Evolutionary conservation across 2,888 invertebrate genomes (phyloP), one percentile per base, ranked within the genome.

Genomic region (Plebejus melissa): DNA sequence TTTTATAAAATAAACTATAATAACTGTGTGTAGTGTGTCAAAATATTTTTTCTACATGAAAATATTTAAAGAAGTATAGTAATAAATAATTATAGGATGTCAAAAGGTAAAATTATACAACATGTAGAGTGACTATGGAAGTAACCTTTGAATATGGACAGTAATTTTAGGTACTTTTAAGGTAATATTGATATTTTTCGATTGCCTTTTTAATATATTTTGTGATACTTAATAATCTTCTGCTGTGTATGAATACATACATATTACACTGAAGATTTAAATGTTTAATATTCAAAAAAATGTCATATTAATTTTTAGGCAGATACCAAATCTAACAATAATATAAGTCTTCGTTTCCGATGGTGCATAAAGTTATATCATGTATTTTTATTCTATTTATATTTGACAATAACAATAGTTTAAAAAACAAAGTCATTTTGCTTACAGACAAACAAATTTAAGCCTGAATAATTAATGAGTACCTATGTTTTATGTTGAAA

Each of bases 111-210:
- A 60, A 32, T 28, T 32, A 11, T 16, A 16, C 54, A 65, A 5
- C 28, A 65, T 65, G 60, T 65, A 22, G 22, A 22, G 22, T 22
- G 22, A 22, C 65, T 28, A 36, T 65, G 65, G 32, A 65, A 65
- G 65, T 65, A 60, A 28, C 3, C 11, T 54, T 28, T 13, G 32
- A 50, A 72, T 71, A 16, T 72, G 72, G 72, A 54, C 74, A 74
- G 74, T 74, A 74, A 58, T 54, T 74, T 74, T 36, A 58, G 58
- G 38, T 60, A 58, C 41, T 74, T 28, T 74, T 38, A 58, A 60
- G 36, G 32, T 58, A 58, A 60, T 74, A 60, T 16, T 41, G 41
- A 60, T 74, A 60, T 74, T 60, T 38, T 41, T 60, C 22, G 38
- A 60, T 41, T 60, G 38, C 74, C 57, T 74, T 41, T 74, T 38